Conservation (phyloP, 2,113 vertebrate species). For the Merops nubicus region DNA sequence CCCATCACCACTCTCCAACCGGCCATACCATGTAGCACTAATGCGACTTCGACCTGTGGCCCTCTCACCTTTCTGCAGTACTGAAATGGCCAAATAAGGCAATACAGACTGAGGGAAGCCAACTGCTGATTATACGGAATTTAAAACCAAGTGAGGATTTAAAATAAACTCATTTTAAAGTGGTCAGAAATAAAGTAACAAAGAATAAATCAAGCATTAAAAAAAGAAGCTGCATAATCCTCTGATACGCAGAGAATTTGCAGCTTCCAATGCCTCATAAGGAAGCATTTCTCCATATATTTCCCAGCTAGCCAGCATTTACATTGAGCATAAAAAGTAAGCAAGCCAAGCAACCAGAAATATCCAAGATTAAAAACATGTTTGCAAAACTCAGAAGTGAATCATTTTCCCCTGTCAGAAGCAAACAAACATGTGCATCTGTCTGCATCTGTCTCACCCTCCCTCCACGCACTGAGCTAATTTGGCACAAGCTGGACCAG, state of each 20-base stretch:
- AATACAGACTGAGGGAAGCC: not conserved
- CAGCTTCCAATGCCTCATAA: not conserved
- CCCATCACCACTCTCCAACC: not conserved
- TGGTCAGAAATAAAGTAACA: slow-evolving; percentile 7
- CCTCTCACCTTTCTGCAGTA: not conserved
- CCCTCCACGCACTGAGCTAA: not conserved
- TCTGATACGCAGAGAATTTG: not conserved
- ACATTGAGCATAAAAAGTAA: not conserved
- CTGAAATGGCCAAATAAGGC: slow-evolving; percentile 26
- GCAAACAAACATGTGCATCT: not conserved
- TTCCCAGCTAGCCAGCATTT: not conserved
- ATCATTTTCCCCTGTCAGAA: not conserved
- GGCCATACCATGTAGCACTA: not conserved
- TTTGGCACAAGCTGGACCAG: not conserved
- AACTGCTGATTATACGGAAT: not conserved
- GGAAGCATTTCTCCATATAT: not conserved
- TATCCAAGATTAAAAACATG: not conserved
- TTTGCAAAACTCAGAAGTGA: not conserved
- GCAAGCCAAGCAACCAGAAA: not conserved
- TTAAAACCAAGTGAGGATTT: slow-evolving; percentile 4
- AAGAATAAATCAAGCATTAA: slow-evolving; percentile 28
- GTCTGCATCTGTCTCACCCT: not conserved
- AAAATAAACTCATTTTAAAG: slow-evolving; percentile 30
- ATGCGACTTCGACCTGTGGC: not conserved
- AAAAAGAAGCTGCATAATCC: not conserved